Base-by-base conservation (phyloP, 2,113 vertebrate species). In the Gnathonemus longibarbis region DNA sequence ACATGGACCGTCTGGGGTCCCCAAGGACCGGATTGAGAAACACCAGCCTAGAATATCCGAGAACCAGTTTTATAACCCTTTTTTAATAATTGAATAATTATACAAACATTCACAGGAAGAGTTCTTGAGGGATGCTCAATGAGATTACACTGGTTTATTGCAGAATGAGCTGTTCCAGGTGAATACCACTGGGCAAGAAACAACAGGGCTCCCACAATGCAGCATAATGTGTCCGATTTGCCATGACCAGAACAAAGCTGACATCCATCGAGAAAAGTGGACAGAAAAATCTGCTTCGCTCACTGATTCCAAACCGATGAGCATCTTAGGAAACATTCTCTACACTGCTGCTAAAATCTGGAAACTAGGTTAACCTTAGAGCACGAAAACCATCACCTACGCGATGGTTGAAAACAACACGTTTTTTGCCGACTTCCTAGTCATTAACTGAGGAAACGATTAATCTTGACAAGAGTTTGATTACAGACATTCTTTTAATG, bases 181-280 rank as follows among this genome's bases (percentile, higher is more conserved):
- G 9, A 90, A 70, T 17, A 87, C 56, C 84, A 45, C 31, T 84
- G 50, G 89, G 89, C 84, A 66, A 90, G 53, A 87, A 53, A 50
- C 0, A 50, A 48, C 70, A 46, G 39, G 45, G 15, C 5, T 53
- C 19, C 35, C 83, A 86, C 39, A 50, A 58, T 66, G 42, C 39
- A 24, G 88, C 19, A 56, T 56, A 56, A 89, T 83, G 74, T 56
- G 46, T 11, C 85, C 11, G 66, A 35, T 86, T 90, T 83, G 80
- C 42, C 45, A 58, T 85, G 58, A 48, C 84, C 89, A 90, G 84
- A 74, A 13, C 21, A 39, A 83, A 42, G n/a, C 84, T 74, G 84
- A 35, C 83, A 46, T 35, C 56, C 50, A n/a, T 50, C 70, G 56
- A 77, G 58, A 74, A 66, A 42, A 52, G 46, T 35, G 15, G 84